Evolutionary conservation across 1,140 invertebrate genomes (phyloP).

Genomic region (Copidosoma floridanum): DNA sequence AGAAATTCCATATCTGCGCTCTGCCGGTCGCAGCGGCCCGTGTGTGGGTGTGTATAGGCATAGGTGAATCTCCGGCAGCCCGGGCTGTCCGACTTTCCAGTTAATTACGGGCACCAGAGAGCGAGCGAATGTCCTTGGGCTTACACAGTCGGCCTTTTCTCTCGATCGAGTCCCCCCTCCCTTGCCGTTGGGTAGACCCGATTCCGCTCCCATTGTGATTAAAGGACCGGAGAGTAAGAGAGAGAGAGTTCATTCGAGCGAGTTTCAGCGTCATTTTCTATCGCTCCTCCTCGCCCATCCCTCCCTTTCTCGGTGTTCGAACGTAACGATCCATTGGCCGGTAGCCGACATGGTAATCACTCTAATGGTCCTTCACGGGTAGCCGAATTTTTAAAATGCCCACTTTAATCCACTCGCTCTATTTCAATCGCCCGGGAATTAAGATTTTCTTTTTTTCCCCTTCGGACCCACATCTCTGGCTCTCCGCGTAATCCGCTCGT

Average conservation of each 20-base stretch:
- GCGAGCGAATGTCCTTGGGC: neutral
- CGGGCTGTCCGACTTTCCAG: too few species aligned
- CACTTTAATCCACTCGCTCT: neutral
- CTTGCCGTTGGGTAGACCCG: neutral
- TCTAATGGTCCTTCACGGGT: neutral
- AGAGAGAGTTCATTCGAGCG: neutral
- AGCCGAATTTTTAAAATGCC: neutral
- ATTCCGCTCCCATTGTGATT: constrained; percentile 5
- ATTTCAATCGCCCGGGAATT: neutral
- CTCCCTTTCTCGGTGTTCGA: neutral
- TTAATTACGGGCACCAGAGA: constrained; percentile 29
- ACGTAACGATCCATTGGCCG: neutral
- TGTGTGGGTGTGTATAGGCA: too few species aligned
- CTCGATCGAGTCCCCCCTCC: too few species aligned
- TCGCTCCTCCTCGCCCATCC: neutral
- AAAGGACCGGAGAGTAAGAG: constrained; percentile 16
- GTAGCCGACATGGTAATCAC: neutral
- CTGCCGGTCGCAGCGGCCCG: too few species aligned
- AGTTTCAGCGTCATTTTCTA: constrained; percentile 7
- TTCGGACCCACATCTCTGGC: too few species aligned
- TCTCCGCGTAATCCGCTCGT: too few species aligned
- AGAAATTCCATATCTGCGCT: too few species aligned
- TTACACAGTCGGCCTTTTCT: neutral
- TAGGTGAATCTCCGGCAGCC: too few species aligned
- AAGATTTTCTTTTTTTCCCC: too few species aligned